phyloP scores from a whole-genome alignment of 2,113 vertebrate genomes.

The Passer domesticus region DNA sequence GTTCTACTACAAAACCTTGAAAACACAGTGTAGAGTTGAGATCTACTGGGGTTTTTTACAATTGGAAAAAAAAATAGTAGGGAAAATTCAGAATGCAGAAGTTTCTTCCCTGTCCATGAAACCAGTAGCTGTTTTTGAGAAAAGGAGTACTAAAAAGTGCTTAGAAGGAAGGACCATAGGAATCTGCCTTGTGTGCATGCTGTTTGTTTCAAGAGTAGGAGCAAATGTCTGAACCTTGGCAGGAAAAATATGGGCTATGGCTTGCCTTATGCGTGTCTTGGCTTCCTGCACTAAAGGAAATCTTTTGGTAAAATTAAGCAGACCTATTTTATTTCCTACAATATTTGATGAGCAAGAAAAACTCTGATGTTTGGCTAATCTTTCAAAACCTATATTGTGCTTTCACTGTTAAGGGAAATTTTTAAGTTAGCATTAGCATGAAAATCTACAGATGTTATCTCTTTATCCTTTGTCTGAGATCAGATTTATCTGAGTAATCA shows the following conservation, averaged over 20 bases:
- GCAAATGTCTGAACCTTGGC: not conserved
- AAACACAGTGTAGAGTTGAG: not conserved
- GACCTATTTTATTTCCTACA: not conserved
- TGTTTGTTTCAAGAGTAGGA: not conserved
- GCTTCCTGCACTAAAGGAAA: not conserved
- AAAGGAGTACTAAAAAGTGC: not conserved
- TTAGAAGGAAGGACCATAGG: not conserved
- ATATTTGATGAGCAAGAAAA: not conserved
- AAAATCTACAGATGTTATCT: slow-evolving; percentile 42
- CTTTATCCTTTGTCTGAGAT: slow-evolving; percentile 36
- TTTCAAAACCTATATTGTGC: not conserved
- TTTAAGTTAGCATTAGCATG: not conserved
- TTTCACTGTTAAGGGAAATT: not conserved
- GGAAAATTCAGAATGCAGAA: no score
- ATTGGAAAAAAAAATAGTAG: no score
- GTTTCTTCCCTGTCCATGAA: not conserved
- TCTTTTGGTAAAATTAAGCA: not conserved
- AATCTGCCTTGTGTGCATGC: not conserved
- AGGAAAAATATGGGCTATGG: not conserved
- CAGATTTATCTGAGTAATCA: slow-evolving; percentile 52
- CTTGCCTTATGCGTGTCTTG: not conserved
- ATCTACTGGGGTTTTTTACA: not conserved
- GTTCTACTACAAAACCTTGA: not conserved
- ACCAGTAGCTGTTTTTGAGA: not conserved
- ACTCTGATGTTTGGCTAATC: not conserved